A percentile compares a stretch with the other conserved stretches of the same genome.
phyloP scores from a whole-genome alignment of 2,113 vertebrate genomes.

The Tetrao urogallus region DNA sequence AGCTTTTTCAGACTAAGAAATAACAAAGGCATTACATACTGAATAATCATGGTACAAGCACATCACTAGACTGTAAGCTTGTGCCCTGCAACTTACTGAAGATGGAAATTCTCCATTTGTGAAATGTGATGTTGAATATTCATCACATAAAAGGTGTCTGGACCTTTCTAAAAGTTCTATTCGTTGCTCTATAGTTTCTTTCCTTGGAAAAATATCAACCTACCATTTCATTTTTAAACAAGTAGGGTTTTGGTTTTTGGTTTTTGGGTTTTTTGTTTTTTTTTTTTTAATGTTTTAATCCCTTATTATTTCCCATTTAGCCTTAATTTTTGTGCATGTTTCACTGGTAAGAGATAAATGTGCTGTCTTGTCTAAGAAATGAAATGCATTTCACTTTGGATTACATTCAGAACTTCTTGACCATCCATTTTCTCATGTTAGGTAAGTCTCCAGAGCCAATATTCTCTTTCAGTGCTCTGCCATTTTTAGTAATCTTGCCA shows the following conservation, averaged over 20 bases:
- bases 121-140: not conserved
- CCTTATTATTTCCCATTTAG: not conserved
- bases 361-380: not conserved
- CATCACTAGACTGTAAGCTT: not conserved
- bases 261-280: no score
- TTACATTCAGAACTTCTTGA: not conserved
- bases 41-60: not conserved
- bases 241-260: not conserved
- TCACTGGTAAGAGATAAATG: not conserved
- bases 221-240: not conserved
- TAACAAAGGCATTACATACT: not conserved
- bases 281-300: not conserved
- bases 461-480: not conserved
- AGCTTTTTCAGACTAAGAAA: not conserved
- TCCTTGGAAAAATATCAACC: not conserved
- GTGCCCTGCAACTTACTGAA: not conserved
- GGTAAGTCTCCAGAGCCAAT: not conserved
- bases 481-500: not conserved
- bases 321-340: not conserved
- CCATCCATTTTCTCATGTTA: not conserved
- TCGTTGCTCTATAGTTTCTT: not conserved
- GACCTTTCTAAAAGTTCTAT: not conserved
- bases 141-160: not conserved
- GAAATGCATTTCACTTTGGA: not conserved
- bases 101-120: not conserved